These are phyloP conservation scores for Xiphorhynchus elegans DNA, from an alignment of 2,113 vertebrate genomes.

Conservation along the genomic window DNA sequence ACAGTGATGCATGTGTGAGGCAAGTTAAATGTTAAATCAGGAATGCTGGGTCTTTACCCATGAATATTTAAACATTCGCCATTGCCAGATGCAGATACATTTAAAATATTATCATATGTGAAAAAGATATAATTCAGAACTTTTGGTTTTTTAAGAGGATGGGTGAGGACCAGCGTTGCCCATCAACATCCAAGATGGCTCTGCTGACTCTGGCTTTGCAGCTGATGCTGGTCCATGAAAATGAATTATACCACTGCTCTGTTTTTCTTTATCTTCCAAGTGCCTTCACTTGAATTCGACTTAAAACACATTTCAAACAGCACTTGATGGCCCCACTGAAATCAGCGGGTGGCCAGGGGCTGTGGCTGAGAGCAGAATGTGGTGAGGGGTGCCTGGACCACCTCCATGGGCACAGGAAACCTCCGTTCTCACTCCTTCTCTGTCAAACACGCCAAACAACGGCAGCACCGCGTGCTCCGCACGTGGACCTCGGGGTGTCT, in stretches of 20 bases:
- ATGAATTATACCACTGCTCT: neutral
- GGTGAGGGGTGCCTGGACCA: neutral
- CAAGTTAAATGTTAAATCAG: neutral
- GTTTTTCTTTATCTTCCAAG: neutral
- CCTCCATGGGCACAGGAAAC: neutral
- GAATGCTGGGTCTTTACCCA: neutral
- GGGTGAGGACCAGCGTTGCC: neutral
- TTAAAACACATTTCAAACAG: neutral
- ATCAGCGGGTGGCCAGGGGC: neutral
- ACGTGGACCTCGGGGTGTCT: neutral
- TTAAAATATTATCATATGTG: neutral
- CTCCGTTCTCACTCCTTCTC: neutral
- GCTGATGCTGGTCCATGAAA: neutral
- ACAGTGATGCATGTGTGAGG: fast-evolving
- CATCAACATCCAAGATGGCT: neutral
- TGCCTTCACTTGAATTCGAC: neutral
- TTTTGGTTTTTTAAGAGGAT: neutral
- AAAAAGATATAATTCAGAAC: neutral
- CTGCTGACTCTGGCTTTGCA: neutral
- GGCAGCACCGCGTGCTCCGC: neutral
- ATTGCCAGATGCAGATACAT: neutral
- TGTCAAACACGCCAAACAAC: fast-evolving
- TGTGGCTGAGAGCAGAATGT: conserved; percentile 50
- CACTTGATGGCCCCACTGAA: neutral
- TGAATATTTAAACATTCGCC: neutral